Percentiles rank a stretch among this genome's conserved stretches.
Evolutionary conservation across 2,888 invertebrate species (phyloP).

Genomic region (Agonopterix subpropinquella): DNA sequence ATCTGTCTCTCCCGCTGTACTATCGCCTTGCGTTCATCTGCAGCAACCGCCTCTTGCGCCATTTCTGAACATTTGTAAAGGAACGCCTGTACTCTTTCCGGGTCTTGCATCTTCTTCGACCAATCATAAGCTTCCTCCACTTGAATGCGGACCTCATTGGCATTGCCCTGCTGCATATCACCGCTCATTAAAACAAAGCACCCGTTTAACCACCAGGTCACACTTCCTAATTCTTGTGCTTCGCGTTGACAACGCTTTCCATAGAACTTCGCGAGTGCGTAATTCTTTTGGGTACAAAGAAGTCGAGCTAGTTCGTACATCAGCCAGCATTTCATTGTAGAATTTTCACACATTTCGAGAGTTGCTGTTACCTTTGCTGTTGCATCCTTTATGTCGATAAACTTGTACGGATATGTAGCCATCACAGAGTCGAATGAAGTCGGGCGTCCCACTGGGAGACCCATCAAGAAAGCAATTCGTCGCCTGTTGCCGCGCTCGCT

Average conservation of each 20-base stretch:
- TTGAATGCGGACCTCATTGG: constrained; percentile 59
- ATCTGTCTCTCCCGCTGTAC: constrained; percentile 50
- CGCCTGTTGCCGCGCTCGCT: constrained; percentile 63
- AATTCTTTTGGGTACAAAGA: constrained; percentile 58
- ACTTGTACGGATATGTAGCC: constrained; percentile 63
- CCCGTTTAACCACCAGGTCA: constrained; percentile 65
- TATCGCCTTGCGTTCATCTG: constrained; percentile 58
- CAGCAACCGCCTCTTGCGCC: constrained; percentile 42
- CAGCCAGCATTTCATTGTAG: constrained; percentile 65
- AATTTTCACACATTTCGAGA: constrained; percentile 65
- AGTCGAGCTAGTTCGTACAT: constrained; percentile 62
- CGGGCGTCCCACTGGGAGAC: constrained; percentile 54
- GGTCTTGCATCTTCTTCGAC: constrained; percentile 55
- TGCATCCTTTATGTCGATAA: constrained; percentile 54
- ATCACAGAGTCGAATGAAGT: constrained; percentile 66
- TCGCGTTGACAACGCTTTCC: constrained; percentile 63
- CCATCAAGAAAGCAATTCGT: constrained; percentile 65
- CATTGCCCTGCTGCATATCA: constrained; percentile 66
- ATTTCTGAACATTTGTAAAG: constrained; percentile 55
- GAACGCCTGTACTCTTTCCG: constrained; percentile 58
- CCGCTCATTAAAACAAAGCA: constrained; percentile 62
- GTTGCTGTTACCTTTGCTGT: constrained; percentile 44
- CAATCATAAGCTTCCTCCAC: constrained; percentile 62
- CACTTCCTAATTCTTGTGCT: constrained; percentile 48
- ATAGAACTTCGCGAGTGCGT: constrained; percentile 61